phyloP scores from a whole-genome alignment of 1,140 invertebrate species.

The Drosophila quadrilineata region DNA sequence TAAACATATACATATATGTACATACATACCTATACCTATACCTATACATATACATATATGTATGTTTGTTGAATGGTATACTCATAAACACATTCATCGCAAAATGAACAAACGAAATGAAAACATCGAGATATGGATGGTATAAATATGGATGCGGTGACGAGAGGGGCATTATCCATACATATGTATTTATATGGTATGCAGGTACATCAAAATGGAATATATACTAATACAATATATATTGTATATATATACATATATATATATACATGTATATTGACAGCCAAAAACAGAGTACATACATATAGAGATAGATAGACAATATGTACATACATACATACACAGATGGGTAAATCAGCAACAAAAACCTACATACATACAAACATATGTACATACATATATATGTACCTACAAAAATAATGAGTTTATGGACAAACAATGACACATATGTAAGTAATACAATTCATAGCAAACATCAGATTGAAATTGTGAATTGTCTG shows the following conservation, averaged over 20 bases:
- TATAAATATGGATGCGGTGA: conserved; percentile 18
- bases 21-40: background rate
- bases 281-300: too few relatives aligned
- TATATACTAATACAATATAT: conserved; percentile 10
- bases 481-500: background rate
- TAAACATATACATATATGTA: conserved; percentile 3
- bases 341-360: background rate
- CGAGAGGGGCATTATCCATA: too few relatives aligned
- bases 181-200: too few relatives aligned
- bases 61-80: background rate
- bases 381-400: conserved; percentile 3
- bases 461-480: background rate
- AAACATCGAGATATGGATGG: conserved; percentile 9
- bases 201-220: conserved; percentile 28
- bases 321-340: conserved; percentile 7
- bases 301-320: background rate
- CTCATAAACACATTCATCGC: background rate
- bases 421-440: conserved; percentile 2
- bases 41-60: background rate
- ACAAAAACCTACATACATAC: conserved; percentile 8
- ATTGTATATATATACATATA: too few relatives aligned
- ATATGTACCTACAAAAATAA: background rate
- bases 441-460: background rate
- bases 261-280: too few relatives aligned
- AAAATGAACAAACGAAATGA: background rate